Conservation (phyloP, 2,797 vertebrate genomes). For the Spheniscus humboldti region DNA sequence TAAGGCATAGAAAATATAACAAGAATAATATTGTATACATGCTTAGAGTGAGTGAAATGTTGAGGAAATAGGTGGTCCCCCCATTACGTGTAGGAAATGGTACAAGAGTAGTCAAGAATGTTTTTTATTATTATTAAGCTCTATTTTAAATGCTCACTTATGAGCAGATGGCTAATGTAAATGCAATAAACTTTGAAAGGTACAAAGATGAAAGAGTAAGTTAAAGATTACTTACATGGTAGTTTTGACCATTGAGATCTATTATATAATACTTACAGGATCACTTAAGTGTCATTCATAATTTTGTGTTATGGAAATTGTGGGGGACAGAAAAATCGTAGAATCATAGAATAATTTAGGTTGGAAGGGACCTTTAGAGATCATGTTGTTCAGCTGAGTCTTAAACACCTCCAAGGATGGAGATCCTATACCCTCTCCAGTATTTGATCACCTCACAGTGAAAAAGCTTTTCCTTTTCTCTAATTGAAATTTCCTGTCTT, state of each 20-base stretch:
- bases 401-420: background rate
- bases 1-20: background rate
- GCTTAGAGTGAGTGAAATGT: background rate
- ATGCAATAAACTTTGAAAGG: background rate
- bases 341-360: background rate
- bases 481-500: background rate
- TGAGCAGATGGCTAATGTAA: background rate
- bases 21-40: background rate
- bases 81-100: background rate
- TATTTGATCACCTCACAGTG: background rate
- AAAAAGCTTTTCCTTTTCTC: background rate
- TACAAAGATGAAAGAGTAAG: background rate
- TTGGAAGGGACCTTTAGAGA: background rate
- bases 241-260: background rate
- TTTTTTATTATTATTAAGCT: background rate
- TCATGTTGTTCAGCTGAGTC: background rate
- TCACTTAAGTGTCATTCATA: background rate
- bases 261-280: background rate
- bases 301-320: background rate
- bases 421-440: background rate
- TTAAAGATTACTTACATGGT: background rate
- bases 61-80: background rate
- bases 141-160: background rate
- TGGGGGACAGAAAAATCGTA: background rate
- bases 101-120: background rate